Conservation (phyloP, 2,797 vertebrate species). For the Catostomus latipinnis region DNA sequence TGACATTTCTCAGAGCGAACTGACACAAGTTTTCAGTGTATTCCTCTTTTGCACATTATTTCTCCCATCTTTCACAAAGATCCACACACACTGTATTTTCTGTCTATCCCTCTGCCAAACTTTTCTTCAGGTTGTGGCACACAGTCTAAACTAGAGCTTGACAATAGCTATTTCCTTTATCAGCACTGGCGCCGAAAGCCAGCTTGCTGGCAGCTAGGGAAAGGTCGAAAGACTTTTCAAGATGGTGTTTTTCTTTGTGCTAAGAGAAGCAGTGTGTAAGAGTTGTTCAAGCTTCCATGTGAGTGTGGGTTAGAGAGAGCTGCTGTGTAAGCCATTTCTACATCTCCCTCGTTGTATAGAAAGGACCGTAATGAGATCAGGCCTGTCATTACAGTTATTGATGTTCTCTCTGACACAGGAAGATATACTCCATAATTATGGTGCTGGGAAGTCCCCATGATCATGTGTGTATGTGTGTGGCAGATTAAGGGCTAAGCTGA, state of each 20-base stretch:
- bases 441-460: constrained; percentile 52
- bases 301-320: constrained; percentile 43
- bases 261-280: constrained; percentile 36
- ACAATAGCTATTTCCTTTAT: constrained; percentile 52
- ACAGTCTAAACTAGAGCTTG: constrained; percentile 25
- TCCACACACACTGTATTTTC: constrained; percentile 10
- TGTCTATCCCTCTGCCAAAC: constrained; percentile 23
- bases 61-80: constrained; percentile 54
- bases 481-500: constrained; percentile 59
- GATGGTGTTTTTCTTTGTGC: constrained; percentile 44
- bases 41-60: constrained; percentile 59
- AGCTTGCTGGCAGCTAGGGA: constrained; percentile 22
- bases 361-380: constrained; percentile 48
- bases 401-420: constrained; percentile 58
- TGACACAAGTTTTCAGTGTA: constrained; percentile 64
- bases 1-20: constrained; percentile 66
- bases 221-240: constrained; percentile 51
- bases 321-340: constrained; percentile 51
- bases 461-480: constrained; percentile 46
- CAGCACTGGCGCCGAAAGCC: constrained; percentile 27
- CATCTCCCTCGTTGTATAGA: constrained; percentile 53
- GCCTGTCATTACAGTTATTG: constrained; percentile 57
- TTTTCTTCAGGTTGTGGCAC: constrained; percentile 28
- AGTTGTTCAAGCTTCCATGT: constrained; percentile 21
- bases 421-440: constrained; percentile 58